Evolutionary conservation across 2,113 vertebrate genomes (phyloP), one percentile per base, ranked within the genome.

Genomic region (Nothocercus nigrocapillus): DNA sequence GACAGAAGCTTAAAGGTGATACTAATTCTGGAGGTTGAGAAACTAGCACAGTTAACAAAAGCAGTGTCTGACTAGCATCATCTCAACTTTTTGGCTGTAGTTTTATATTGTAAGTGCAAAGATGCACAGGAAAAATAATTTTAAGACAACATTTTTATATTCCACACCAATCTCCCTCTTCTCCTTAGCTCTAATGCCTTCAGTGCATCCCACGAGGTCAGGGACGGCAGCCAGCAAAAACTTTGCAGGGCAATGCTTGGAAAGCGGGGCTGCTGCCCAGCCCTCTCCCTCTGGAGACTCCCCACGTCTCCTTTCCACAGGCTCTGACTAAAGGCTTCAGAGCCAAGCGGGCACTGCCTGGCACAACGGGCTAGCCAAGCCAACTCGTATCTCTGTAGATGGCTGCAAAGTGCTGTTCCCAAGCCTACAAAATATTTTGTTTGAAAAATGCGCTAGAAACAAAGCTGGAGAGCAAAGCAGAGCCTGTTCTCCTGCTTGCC

Each of bases 361-460:
- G 79, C 42, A n/a, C 59, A 40, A 85, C 0, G 2, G 47, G 32
- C 27, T 27, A 67, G 88, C 67, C 56, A 61, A 70, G 69, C 54
- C 74, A 8, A 61, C 83, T 53, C 7, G 32, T 67, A 42, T 17
- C 72, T 79, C 22, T 0, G 3, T 62, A 54, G 80, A 93, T 42
- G 80, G 53, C 66, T 86, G 53, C 42, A 24, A 1, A 0, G 38
- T 3, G 61, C 28, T 1, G 5, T 54, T 56, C 91, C 19, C 44
- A 86, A 74, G 56, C 40, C 88, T 27, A 21, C 36, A 82, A 59
- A 74, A 54, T 47, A 75, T 66, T 93, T 76, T 83, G 80, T 89
- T 76, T 70, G 75, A 62, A 83, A 56, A 85, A 83, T 15, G 28
- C 92, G 92, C 89, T 32, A 91, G 78, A 94, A 95, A 96, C 89